Evolutionary conservation across 1,140 invertebrate genomes (phyloP), one percentile per base, ranked within the genome.

Genomic region (Megalopta genalis): DNA sequence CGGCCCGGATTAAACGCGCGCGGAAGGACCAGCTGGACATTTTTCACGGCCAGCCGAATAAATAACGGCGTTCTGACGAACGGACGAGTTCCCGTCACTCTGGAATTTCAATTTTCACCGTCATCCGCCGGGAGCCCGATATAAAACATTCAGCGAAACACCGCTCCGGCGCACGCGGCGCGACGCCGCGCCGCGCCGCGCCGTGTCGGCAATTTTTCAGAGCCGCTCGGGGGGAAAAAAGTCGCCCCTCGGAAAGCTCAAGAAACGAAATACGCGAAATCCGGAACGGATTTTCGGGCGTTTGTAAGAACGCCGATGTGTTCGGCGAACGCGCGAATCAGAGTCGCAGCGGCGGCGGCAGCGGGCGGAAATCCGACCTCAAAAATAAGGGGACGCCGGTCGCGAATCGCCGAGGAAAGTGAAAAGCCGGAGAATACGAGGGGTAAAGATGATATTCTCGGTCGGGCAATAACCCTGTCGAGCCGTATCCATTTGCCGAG

Each of bases 1-100:
- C 65, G 54, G 39, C 16, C 42, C 59, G 65, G 78, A 76, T 69
- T 76, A 80, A 80, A 76, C 73, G 65, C 16, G 25, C 46, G 65
- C 46, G 72, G 73, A 64, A 76, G 54, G 65, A 27, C 52, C 72
- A 60, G 78, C 73, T 76, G 64, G 72, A 76, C 78, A 76, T 80
- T 80, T 80, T 80, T 80, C 78, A 80, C 65, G 73, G 73, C 42
- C 77, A 73, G 52, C 64, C 73, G 70, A 76, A 68, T 80, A 80
- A 80, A 80, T 80, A 67, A 72, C 12, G 52, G 54, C 65, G 59
- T 76, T 80, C 78, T 75, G 78, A 76, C 72, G 73, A 59, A 52
- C 54, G 5, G 59, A 46, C 63, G 42, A 69, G 39, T 42, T 37
- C 73, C 52, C 64, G 73, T 76, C 73, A 76, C 73, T 18, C 59